Base-by-base conservation (phyloP, 1,140 invertebrate genomes). In the Belonocnema kinseyi region DNA sequence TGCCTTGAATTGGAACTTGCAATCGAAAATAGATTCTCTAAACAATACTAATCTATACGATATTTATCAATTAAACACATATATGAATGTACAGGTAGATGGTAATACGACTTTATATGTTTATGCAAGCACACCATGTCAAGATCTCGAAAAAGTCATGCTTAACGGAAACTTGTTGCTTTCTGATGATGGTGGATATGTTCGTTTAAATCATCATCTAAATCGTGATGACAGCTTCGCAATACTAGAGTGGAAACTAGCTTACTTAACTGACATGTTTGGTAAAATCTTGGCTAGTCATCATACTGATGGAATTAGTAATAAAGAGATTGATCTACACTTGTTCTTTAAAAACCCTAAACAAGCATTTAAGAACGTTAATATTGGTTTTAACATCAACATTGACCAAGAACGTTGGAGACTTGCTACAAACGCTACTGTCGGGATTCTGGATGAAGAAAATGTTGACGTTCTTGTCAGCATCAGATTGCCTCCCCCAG, bases 401-500 rank as follows among this genome's bases (percentile, higher is more conserved):
- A 84, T 94, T 3, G 92, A 94, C 79, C 86, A 80, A 81, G 88
- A 92, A 76, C 81, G 80, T 46, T 94, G 88, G 93, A 91, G 92
- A 80, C 92, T 93, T 76, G 93, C 91, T 17, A 91, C 91, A 1
- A 95, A 94, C 86, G 87, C 92, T 6, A 93, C 93, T 11, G 83
- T 93, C 26, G 90, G 91, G 6, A 83, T 92, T 10, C 87, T 88
- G 61, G 87, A 91, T 80, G 83, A 90, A 14, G 88, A 92, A 40
- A 92, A 93, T 33, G 82, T 93, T 1, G 92, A 92, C 73, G 88
- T 93, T 3, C 81, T 92, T 1, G 88, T 94, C 1, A 91, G 92
- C 78, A 85, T 94, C 0, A 92, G 92, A 72, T 85, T 95, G 3
- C 94, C 94, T 5, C 92, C 94, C 70, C 93, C 93, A 2, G 92